phyloP scores from a whole-genome alignment of 2,888 invertebrate genomes.

The Magallana nippona region DNA sequence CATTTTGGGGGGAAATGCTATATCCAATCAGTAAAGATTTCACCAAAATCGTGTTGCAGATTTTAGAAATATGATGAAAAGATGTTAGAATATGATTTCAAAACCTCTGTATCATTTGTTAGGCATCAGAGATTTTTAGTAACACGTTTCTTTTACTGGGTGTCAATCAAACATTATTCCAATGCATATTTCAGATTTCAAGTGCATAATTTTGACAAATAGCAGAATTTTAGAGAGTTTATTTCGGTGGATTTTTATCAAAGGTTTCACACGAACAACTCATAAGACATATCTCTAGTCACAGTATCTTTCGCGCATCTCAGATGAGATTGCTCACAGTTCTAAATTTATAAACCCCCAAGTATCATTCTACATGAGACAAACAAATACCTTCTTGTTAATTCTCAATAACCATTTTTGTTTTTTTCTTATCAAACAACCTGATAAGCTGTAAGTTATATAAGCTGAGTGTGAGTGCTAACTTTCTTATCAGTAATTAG shows the following conservation, averaged over 20 bases:
- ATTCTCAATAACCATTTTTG: slow-evolving; percentile 42
- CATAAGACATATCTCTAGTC: slow-evolving; percentile 20
- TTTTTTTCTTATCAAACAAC: slow-evolving; percentile 47
- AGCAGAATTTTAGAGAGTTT: slow-evolving; percentile 24
- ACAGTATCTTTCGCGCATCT: slow-evolving; percentile 36
- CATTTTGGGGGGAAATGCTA: no score
- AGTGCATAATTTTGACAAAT: slow-evolving; percentile 35
- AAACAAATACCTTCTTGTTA: slow-evolving; percentile 39
- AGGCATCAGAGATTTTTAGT: neutral
- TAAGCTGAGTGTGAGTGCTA: slow-evolving; percentile 40
- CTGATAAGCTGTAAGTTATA: slow-evolving; percentile 49
- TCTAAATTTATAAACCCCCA: slow-evolving; percentile 12
- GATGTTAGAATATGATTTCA: no score
- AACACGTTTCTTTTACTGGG: slow-evolving; percentile 10
- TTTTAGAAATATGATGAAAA: neutral
- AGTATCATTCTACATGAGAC: slow-evolving; percentile 17
- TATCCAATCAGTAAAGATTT: neutral
- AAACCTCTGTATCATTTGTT: no score
- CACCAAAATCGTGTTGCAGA: neutral
- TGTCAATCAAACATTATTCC: slow-evolving; percentile 32
- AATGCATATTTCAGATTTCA: slow-evolving; percentile 29
- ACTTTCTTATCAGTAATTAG: slow-evolving; percentile 47
- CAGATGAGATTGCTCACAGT: slow-evolving; percentile 37
- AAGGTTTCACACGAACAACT: slow-evolving; percentile 24
- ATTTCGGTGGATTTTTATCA: slow-evolving; percentile 29